Conservation (phyloP, 2,797 vertebrate species). For the Buceros bicornis region DNA sequence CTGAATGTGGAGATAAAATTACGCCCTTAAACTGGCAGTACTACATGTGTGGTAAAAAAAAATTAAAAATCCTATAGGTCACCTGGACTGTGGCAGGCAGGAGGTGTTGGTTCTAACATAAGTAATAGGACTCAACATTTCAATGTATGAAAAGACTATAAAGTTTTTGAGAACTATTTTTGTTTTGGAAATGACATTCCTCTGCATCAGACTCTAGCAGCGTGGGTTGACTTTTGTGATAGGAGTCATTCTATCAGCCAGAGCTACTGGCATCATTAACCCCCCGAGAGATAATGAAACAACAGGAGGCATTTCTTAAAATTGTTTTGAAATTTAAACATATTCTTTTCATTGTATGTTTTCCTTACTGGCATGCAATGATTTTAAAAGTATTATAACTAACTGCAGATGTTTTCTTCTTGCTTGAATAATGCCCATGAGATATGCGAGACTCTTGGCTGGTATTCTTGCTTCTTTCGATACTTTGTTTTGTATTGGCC, state of each 20-base stretch:
- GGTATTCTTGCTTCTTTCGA: conserved; percentile 44
- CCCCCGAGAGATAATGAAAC: neutral
- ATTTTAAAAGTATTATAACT: neutral
- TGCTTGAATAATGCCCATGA: neutral
- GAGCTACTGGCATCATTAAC: conserved; percentile 39
- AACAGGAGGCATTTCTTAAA: conserved; percentile 1
- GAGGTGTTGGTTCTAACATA: neutral
- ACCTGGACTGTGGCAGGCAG: neutral
- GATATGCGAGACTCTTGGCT: conserved; percentile 19
- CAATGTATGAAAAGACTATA: neutral
- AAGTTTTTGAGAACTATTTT: neutral
- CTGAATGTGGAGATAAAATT: neutral
- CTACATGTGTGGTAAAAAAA: neutral
- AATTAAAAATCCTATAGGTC: neutral
- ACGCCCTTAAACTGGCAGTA: neutral
- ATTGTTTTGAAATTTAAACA: conserved; percentile 27
- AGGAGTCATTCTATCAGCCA: conserved; percentile 5
- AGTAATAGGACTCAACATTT: neutral
- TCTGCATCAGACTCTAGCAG: neutral
- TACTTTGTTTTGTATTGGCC: conserved; percentile 36
- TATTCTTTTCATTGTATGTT: neutral
- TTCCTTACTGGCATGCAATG: neutral
- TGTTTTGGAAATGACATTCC: neutral
- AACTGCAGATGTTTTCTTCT: neutral
- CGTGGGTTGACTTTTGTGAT: neutral